These are phyloP conservation scores for Pseudomyrmex dendroicus DNA, from an alignment of 1,140 invertebrate genomes.

Conservation along the genomic window DNA sequence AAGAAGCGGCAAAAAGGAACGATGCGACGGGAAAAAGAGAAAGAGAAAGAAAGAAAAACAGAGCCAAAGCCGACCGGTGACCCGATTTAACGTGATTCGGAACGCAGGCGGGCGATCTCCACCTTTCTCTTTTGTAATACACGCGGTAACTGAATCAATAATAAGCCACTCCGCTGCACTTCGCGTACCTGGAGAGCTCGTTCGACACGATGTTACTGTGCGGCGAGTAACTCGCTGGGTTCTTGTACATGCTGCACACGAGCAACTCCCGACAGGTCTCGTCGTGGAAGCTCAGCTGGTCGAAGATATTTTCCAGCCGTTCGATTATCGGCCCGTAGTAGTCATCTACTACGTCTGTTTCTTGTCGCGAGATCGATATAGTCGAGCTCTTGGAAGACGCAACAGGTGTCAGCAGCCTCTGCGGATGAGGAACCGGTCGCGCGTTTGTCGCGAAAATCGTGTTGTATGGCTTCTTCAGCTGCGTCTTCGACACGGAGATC, in stretches of 20 bases:
- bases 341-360: slow-evolving; percentile 86
- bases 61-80: slow-evolving; percentile 40
- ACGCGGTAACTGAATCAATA: slow-evolving; percentile 21
- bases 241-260: slow-evolving; percentile 93
- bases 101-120: slow-evolving; percentile 65
- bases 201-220: slow-evolving; percentile 94
- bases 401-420: slow-evolving; percentile 38
- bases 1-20: slow-evolving; percentile 51
- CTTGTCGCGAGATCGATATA: slow-evolving; percentile 21
- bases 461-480: slow-evolving; percentile 59
- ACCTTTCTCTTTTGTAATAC: slow-evolving; percentile 81
- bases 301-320: slow-evolving; percentile 90
- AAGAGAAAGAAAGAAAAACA: slow-evolving; percentile 60
- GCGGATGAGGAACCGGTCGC: slow-evolving; percentile 19
- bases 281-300: slow-evolving; percentile 88
- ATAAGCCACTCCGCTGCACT: neutral
- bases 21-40: slow-evolving; percentile 49
- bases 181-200: slow-evolving; percentile 91
- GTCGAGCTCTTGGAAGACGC: slow-evolving; percentile 42
- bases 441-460: slow-evolving; percentile 35
- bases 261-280: slow-evolving; percentile 91
- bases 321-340: slow-evolving; percentile 92
- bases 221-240: slow-evolving; percentile 90
- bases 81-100: slow-evolving; percentile 62
- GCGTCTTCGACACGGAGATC: neutral